phyloP scores from a whole-genome alignment of 1,140 invertebrate species.

The Globodera rostochiensis region DNA sequence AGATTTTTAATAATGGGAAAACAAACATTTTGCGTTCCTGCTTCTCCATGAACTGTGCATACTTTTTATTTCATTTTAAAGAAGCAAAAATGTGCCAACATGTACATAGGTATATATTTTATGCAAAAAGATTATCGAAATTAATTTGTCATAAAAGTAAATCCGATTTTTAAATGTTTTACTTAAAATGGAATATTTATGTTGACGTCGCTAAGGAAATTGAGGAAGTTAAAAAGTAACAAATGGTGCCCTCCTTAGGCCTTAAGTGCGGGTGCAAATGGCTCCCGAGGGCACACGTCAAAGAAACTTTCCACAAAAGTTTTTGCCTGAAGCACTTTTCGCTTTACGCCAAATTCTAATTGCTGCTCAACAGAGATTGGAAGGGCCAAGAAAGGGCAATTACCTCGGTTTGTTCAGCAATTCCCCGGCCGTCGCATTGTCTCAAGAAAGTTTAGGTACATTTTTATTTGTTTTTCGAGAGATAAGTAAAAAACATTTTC shows the following conservation, averaged over 20 bases:
- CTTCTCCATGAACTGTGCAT: too few relatives aligned
- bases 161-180: neutral
- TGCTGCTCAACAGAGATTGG: neutral
- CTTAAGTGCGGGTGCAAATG: neutral
- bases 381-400: neutral
- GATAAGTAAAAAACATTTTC: too few relatives aligned
- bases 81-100: too few relatives aligned
- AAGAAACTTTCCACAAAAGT: neutral
- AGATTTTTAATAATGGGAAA: neutral
- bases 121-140: neutral
- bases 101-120: too few relatives aligned
- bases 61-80: too few relatives aligned
- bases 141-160: neutral
- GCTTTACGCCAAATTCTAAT: constrained; percentile 3
- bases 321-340: neutral
- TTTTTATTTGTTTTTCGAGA: too few relatives aligned
- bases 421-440: neutral
- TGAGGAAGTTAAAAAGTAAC: neutral
- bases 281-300: neutral
- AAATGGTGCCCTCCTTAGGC: neutral
- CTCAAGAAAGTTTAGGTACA: neutral
- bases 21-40: too few relatives aligned
- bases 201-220: neutral
- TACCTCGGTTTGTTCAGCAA: neutral
- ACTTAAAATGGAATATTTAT: neutral